Percentiles rank a stretch among this genome's conserved stretches.
Evolutionary conservation across 2,113 vertebrate species (phyloP).

Genomic region (Dipodomys merriami): DNA sequence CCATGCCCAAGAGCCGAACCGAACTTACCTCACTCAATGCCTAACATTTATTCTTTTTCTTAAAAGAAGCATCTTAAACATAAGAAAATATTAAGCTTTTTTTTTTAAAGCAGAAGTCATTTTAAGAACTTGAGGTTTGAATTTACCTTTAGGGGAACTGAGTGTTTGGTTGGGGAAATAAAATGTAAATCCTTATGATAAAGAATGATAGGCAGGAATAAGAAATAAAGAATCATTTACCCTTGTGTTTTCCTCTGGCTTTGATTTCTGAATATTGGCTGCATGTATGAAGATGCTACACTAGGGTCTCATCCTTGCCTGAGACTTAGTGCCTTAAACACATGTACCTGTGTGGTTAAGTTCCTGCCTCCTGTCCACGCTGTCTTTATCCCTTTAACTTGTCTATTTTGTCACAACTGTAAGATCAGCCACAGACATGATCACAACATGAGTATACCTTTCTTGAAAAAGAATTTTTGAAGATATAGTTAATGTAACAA

Average conservation of each 20-base stretch:
- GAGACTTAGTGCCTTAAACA: not conserved
- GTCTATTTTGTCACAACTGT: constrained; percentile 11
- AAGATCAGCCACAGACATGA: constrained; percentile 12
- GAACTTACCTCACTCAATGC: not conserved
- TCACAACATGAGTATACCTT: not conserved
- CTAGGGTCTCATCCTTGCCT: not conserved
- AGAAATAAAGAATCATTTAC: not conserved
- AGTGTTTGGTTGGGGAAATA: not conserved
- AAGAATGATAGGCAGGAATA: not conserved
- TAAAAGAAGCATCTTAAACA: not conserved
- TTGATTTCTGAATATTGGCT: constrained; percentile 6
- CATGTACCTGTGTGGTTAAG: not conserved
- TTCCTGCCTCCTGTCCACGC: not conserved
- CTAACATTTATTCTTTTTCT: not conserved
- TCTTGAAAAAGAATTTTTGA: not conserved
- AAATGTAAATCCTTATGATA: not conserved
- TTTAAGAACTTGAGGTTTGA: not conserved
- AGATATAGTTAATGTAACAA: not conserved
- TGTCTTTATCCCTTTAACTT: constrained; percentile 8
- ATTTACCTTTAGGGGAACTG: not conserved
- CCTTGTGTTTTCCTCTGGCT: not conserved
- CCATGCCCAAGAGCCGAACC: not conserved
- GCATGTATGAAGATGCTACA: not conserved
- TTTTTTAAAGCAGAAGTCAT: not conserved
- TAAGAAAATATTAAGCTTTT: not conserved